phyloP scores from a whole-genome alignment of 2,797 vertebrate genomes.

The Neoniphon sammara region DNA sequence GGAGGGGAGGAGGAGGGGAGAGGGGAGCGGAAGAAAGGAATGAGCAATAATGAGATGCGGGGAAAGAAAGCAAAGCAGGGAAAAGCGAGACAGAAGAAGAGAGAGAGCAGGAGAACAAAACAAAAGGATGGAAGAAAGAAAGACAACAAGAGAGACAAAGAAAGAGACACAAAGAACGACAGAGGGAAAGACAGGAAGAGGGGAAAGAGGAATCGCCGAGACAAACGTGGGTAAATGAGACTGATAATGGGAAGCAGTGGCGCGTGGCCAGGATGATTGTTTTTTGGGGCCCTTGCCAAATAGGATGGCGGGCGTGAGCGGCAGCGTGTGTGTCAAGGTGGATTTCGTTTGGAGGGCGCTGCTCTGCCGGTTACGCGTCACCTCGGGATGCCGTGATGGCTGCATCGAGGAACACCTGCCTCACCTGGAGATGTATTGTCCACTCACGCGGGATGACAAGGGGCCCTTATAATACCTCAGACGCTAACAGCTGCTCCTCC shows the following conservation, averaged over 20 bases:
- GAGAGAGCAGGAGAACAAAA: not conserved
- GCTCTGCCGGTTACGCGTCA: constrained; percentile 53
- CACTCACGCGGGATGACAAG: constrained; percentile 43
- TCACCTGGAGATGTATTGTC: constrained; percentile 55
- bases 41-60: constrained; percentile 15
- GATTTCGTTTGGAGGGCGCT: not conserved
- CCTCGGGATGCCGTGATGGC: constrained; percentile 53
- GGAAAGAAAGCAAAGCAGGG: constrained; percentile 3
- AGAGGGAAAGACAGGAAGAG: constrained; percentile 40
- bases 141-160: constrained; percentile 47
- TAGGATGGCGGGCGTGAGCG: constrained; percentile 42
- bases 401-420: constrained; percentile 57
- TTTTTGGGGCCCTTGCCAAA: constrained; percentile 66
- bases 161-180: constrained; percentile 66
- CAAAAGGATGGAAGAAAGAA: not conserved
- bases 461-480: constrained; percentile 37
- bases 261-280: constrained; percentile 68
- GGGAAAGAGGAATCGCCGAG: constrained; percentile 50
- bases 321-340: constrained; percentile 33
- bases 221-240: constrained; percentile 76
- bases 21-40: not conserved
- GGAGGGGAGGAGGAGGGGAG: no score
- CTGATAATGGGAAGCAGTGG: constrained; percentile 76
- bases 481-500: constrained; percentile 42
- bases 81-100: constrained; percentile 12